phyloP scores from a whole-genome alignment of 1,140 invertebrate species.

The Trigoniulus corallinus region DNA sequence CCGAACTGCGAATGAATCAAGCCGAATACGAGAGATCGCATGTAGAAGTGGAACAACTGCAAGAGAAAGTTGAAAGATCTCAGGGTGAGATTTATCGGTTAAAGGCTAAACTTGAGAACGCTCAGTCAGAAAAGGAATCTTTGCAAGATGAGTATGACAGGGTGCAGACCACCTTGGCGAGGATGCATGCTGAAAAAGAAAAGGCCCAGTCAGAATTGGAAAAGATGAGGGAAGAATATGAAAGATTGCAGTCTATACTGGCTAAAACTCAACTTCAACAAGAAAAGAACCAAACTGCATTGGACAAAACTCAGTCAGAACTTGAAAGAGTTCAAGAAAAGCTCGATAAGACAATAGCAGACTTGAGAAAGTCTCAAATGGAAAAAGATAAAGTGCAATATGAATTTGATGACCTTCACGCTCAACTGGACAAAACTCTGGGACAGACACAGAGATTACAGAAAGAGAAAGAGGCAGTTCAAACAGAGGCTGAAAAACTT shows the following conservation, averaged over 20 bases:
- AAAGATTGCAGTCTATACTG: slow-evolving; percentile 67
- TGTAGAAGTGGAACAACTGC: slow-evolving; percentile 60
- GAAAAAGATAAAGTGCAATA: slow-evolving; percentile 77
- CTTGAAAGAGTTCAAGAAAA: slow-evolving; percentile 77
- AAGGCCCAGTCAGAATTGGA: slow-evolving; percentile 66
- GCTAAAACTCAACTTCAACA: slow-evolving; percentile 77
- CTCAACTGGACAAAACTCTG: slow-evolving; percentile 72
- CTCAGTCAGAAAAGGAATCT: slow-evolving; percentile 81
- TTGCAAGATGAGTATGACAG: slow-evolving; percentile 67
- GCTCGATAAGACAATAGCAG: slow-evolving; percentile 20
- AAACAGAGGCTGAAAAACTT: slow-evolving; percentile 64
- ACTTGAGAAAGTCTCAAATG: slow-evolving; percentile 49
- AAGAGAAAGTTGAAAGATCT: slow-evolving; percentile 82
- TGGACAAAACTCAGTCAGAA: slow-evolving; percentile 78
- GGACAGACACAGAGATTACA: slow-evolving; percentile 68
- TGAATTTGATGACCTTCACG: slow-evolving; percentile 74
- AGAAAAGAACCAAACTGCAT: slow-evolving; percentile 67
- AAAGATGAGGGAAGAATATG: slow-evolving; percentile 75
- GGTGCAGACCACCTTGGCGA: slow-evolving; percentile 24
- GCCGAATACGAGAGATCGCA: slow-evolving; percentile 72
- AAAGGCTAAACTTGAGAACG: slow-evolving; percentile 83
- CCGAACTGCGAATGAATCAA: slow-evolving; percentile 48
- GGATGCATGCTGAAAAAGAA: slow-evolving; percentile 72
- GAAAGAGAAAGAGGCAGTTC: slow-evolving; percentile 70
- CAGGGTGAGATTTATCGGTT: slow-evolving; percentile 86